phyloP scores from a whole-genome alignment of 2,888 invertebrate species.

The Tipula helvola region DNA sequence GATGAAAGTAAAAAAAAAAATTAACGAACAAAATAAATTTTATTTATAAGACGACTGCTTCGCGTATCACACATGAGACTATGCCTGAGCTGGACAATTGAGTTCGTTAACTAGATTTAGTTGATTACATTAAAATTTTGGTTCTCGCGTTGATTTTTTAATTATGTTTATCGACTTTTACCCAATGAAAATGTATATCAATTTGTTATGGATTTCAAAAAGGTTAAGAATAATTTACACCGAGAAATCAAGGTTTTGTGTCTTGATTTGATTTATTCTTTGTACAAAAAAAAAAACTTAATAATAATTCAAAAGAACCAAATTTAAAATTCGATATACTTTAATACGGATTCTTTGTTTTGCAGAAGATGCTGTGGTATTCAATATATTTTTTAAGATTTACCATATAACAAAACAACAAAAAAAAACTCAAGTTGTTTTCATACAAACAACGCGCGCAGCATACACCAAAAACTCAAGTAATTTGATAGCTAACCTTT shows the following conservation, averaged over 20 bases:
- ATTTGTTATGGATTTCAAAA: neutral
- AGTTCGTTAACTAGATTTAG: slow-evolving; percentile 5
- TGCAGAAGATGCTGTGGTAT: neutral
- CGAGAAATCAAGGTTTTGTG: neutral
- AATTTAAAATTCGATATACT: slow-evolving; percentile 4
- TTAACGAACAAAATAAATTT: neutral
- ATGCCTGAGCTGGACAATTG: neutral
- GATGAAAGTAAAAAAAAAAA: slow-evolving; percentile 5
- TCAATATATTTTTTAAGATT: neutral
- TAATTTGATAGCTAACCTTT: neutral
- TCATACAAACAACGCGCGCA: neutral
- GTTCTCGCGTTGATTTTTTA: neutral
- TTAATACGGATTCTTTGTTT: neutral
- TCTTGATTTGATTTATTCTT: neutral
- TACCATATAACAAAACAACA: neutral
- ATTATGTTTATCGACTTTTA: neutral
- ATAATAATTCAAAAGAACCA: neutral
- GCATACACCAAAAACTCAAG: neutral
- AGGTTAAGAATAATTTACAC: neutral
- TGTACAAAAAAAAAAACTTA: neutral
- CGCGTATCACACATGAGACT: neutral
- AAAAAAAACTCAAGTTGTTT: neutral
- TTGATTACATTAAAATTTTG: neutral
- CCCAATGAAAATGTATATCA: neutral
- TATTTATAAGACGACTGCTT: neutral